Base-by-base conservation (phyloP, 2,797 vertebrate genomes). In the Argentina silus region DNA sequence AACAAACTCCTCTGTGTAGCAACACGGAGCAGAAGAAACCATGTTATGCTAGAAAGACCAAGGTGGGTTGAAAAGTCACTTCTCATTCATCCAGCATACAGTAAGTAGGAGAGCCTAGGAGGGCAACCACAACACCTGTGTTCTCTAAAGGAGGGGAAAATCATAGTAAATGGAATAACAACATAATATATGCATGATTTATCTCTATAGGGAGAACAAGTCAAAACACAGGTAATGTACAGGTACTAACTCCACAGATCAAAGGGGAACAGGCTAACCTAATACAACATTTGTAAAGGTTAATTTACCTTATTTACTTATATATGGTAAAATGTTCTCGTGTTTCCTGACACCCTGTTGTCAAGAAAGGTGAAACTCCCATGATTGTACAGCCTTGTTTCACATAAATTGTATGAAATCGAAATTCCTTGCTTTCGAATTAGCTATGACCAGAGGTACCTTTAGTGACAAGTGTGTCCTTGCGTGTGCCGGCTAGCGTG, bases 401-500 rank as follows among this genome's bases (percentile, higher is more conserved):
- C 74, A 83, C 7, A 44, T 77, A 67, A 69, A 69, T 43, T 47
- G 17, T 56, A 19, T 42, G 59, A 43, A n/a, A 53, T 65, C 36
- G 3, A 6, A 11, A 6, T 14, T 44, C 36, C 27, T 56, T 19
- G 51, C 9, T 17, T 19, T 2, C 10, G 10, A n/a, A 15, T 0
- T 21, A 36, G 19, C 7, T 6, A 14, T 60, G 7, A 36, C 27
- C 27, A 36, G 15, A 19, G 55, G 68, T 94, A 99, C 98, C 98
- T 95, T 98, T 98, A 83, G 98, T 99, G 77, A 99, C 94, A 23
- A 96, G 96, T 5, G 93, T 82, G 88, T 98, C 96, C 93, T 89
- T 96, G 89, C 94, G 93, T 23, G 93, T 87, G 87, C 97, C 96
- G n/a, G 95, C 93, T 63, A 98, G 86, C 55, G 96, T 98, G 93